These are phyloP conservation scores for Reinhardtius hippoglossoides DNA, from an alignment of 2,113 vertebrate genomes.

Conservation along the genomic window DNA sequence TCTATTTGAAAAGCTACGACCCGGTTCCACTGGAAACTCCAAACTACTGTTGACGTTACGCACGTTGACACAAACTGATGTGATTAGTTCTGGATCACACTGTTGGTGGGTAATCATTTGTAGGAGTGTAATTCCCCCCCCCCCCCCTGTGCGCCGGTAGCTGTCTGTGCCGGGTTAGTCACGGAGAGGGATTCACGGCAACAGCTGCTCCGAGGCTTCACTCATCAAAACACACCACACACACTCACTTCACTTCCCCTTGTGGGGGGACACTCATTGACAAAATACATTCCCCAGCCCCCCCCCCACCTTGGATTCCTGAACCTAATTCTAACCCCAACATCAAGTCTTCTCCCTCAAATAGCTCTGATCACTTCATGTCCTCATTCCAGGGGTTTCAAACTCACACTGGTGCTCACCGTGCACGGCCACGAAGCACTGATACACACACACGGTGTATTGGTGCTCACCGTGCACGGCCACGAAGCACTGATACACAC, in stretches of 20 bases:
- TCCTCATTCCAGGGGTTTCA: too few species aligned
- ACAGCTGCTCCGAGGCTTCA: slow-evolving; percentile 61
- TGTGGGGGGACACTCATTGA: too few species aligned
- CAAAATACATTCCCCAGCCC: not conserved
- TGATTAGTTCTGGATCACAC: slow-evolving; percentile 33
- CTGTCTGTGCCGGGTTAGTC: slow-evolving; percentile 18
- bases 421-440: too few species aligned
- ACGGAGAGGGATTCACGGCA: slow-evolving; percentile 4
- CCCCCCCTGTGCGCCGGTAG: slow-evolving; percentile 14
- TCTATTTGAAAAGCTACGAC: not conserved
- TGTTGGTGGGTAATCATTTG: slow-evolving; percentile 38
- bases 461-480: too few species aligned
- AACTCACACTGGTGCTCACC: too few species aligned
- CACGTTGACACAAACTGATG: slow-evolving; percentile 14
- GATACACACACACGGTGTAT: too few species aligned
- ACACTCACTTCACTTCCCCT: not conserved
- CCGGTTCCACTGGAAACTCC: not conserved
- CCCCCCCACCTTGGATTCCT: not conserved
- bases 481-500: too few species aligned
- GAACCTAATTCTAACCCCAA: not conserved
- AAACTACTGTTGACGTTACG: not conserved
- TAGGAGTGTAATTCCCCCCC: slow-evolving; percentile 34
- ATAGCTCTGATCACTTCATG: not conserved
- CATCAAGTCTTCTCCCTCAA: not conserved
- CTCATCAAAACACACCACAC: not conserved